phyloP scores from a whole-genome alignment of 1,140 invertebrate species.

The Temnothorax longispinosus region DNA sequence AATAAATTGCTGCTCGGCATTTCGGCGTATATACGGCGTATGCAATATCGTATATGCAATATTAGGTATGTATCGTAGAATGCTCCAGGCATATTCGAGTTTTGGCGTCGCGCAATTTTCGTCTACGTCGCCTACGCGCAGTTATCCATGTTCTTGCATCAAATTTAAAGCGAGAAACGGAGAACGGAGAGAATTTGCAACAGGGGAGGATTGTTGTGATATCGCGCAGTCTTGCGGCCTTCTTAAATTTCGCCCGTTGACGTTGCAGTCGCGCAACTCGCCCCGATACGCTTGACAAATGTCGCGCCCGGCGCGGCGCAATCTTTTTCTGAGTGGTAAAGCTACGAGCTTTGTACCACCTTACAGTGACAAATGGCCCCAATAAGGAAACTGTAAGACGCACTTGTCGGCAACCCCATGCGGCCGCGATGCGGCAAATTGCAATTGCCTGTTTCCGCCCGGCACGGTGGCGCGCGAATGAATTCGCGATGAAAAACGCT shows the following conservation, averaged over 20 bases:
- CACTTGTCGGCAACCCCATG: conserved; percentile 2
- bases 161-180: neutral
- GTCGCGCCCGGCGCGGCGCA: neutral
- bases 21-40: neutral
- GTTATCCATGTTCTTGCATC: neutral
- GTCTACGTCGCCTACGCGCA: neutral
- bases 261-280: conserved; percentile 1
- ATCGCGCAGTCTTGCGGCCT: neutral
- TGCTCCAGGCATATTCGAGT: neutral
- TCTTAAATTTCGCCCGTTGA: conserved; percentile 15
- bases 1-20: neutral
- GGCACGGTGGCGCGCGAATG: neutral
- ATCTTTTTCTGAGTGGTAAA: conserved; percentile 48
- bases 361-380: conserved; percentile 33
- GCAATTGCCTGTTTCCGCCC: conserved; percentile 6
- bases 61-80: neutral
- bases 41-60: no score
- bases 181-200: neutral
- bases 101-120: neutral
- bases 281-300: conserved; percentile 34
- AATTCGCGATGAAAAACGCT: neutral
- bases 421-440: neutral
- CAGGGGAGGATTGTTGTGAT: neutral
- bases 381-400: conserved; percentile 48
- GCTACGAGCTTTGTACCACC: conserved; percentile 32